These are phyloP conservation scores for Lamellibrachia satsuma DNA, from an alignment of 2,888 invertebrate species.

Conservation along the genomic window DNA sequence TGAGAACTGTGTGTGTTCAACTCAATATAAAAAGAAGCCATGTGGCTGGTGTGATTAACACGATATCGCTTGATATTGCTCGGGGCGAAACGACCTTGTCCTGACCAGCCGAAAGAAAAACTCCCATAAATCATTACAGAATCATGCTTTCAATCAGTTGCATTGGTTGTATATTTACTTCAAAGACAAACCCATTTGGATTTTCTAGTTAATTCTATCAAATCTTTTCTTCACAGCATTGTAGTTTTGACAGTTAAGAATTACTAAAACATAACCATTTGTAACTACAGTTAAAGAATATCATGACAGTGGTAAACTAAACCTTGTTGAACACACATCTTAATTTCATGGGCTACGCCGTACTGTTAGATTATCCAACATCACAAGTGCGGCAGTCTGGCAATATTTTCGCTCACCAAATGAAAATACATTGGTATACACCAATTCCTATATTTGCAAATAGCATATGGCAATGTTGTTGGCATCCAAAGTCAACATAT, in stretches of 20 bases:
- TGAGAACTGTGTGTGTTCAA: not conserved
- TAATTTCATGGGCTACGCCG: too few species aligned
- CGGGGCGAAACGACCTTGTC: not conserved
- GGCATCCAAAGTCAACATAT: too few species aligned
- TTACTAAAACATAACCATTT: too few species aligned
- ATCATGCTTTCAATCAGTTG: not conserved
- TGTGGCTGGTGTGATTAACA: not conserved
- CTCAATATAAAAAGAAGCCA: not conserved
- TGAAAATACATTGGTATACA: too few species aligned
- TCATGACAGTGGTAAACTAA: too few species aligned
- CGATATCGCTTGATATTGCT: not conserved
- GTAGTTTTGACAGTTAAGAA: not conserved
- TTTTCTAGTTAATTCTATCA: not conserved
- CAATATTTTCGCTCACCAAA: too few species aligned
- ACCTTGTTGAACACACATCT: too few species aligned
- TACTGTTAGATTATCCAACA: too few species aligned
- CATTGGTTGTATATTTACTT: not conserved
- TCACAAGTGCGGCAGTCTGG: too few species aligned
- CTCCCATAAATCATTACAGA: conserved; percentile 9
- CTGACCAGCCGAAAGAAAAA: not conserved
- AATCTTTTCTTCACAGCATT: not conserved
- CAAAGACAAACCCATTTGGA: not conserved
- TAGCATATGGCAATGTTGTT: too few species aligned
- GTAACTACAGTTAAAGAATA: too few species aligned
- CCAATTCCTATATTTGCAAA: too few species aligned